Evolutionary conservation across 2,888 invertebrate species (phyloP).

Genomic region (Geophilus truncorum): DNA sequence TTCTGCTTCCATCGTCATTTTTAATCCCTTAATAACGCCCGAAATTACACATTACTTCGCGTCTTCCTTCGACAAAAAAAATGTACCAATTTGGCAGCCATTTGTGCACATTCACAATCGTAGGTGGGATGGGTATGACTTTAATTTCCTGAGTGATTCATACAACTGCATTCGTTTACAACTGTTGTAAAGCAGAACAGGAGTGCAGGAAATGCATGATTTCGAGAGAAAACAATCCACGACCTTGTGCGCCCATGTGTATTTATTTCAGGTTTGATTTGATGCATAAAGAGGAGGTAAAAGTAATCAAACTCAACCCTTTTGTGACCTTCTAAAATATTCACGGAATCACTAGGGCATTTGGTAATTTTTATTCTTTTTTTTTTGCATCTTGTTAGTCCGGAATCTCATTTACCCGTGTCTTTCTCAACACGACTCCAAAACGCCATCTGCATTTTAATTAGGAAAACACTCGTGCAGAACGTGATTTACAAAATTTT

Average conservation of each 20-base stretch:
- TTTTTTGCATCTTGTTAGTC: background rate
- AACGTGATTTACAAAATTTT: background rate
- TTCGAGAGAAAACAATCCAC: background rate
- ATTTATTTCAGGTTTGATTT: background rate
- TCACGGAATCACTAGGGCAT: background rate
- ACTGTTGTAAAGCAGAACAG: background rate
- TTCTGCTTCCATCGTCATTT: too few relatives aligned
- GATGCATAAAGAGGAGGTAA: background rate
- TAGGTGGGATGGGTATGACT: background rate
- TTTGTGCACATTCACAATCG: background rate
- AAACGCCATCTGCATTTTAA: constrained; percentile 1
- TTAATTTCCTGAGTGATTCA: background rate
- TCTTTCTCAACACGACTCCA: background rate
- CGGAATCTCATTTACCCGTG: background rate
- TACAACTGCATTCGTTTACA: background rate
- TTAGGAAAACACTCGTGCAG: background rate
- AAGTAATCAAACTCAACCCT: background rate
- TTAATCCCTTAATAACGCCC: background rate
- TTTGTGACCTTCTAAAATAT: background rate
- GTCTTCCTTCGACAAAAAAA: background rate
- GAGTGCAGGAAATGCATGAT: background rate
- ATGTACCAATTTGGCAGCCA: background rate
- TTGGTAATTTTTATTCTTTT: background rate
- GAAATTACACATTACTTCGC: background rate
- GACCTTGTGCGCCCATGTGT: background rate